Evolutionary conservation across 2,888 invertebrate species (phyloP).

Genomic region (Drosophila multiciliata): DNA sequence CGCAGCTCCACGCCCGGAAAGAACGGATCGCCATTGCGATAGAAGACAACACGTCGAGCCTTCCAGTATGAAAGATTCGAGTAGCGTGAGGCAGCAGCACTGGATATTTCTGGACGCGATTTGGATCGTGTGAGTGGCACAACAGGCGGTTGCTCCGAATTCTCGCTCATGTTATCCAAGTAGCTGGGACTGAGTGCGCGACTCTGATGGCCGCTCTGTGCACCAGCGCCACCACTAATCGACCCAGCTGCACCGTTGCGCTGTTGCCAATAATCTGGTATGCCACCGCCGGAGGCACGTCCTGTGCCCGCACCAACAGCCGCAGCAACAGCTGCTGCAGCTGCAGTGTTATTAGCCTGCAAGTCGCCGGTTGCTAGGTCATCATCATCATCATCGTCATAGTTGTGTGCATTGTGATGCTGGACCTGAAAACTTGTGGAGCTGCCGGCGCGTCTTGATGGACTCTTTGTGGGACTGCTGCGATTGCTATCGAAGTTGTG

Average conservation of each 20-base stretch:
- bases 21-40: slow-evolving; percentile 96
- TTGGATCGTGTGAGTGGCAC: slow-evolving; percentile 84
- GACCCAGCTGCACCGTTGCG: slow-evolving; percentile 74
- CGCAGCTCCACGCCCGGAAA: slow-evolving; percentile 95
- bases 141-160: slow-evolving; percentile 86
- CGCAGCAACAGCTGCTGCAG: slow-evolving; percentile 41
- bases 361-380: slow-evolving; percentile 65
- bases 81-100: slow-evolving; percentile 87
- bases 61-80: slow-evolving; percentile 94
- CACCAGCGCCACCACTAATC: slow-evolving; percentile 30
- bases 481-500: slow-evolving; percentile 49
- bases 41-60: slow-evolving; percentile 94
- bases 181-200: slow-evolving; percentile 79
- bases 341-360: slow-evolving; percentile 45
- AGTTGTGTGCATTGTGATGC: slow-evolving; percentile 39
- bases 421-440: slow-evolving; percentile 66
- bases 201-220: slow-evolving; percentile 71
- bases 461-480: slow-evolving; percentile 77
- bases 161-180: slow-evolving; percentile 87
- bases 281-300: slow-evolving; percentile 22
- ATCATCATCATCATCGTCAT: slow-evolving; percentile 74
- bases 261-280: slow-evolving; percentile 78
- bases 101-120: slow-evolving; percentile 84
- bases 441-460: slow-evolving; percentile 42
- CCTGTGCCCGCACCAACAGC: slow-evolving; percentile 31